Evolutionary conservation across 2,888 invertebrate species (phyloP).

Genomic region (Drosophila melanocephala): DNA sequence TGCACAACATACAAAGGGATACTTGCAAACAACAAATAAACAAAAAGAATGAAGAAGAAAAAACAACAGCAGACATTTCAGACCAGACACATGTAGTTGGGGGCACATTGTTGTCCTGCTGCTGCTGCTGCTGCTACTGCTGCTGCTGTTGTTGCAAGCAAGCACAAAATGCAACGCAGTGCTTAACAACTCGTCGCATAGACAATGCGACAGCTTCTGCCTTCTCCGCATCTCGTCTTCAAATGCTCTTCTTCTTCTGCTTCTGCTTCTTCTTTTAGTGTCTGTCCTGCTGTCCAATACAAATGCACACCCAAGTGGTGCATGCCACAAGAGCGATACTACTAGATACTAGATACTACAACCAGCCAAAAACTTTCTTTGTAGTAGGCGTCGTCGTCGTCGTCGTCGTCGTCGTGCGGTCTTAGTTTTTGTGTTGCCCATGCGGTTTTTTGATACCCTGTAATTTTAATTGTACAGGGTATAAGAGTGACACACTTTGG

Average conservation of each 20-base stretch:
- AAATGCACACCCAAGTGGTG: constrained; percentile 44
- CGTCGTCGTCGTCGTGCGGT: constrained; percentile 29
- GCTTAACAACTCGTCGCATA: constrained; percentile 60
- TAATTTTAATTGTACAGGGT: neutral
- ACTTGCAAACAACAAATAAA: constrained; percentile 15
- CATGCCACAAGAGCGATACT: constrained; percentile 35
- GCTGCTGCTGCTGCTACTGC: constrained; percentile 18
- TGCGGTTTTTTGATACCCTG: constrained; percentile 60
- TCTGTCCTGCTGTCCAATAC: constrained; percentile 36
- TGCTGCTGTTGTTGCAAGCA: constrained; percentile 37
- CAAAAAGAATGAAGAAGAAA: constrained; percentile 1
- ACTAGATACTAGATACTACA: constrained; percentile 19
- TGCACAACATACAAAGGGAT: constrained; percentile 41
- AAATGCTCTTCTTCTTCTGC: constrained; percentile 7
- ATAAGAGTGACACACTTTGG: no score
- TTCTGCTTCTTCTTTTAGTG: neutral
- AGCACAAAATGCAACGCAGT: constrained; percentile 52
- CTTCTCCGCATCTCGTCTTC: constrained; percentile 19
- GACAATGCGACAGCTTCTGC: constrained; percentile 52
- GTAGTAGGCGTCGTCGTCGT: constrained; percentile 16
- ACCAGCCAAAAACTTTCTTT: constrained; percentile 36
- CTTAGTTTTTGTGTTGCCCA: constrained; percentile 60
- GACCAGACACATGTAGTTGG: constrained; percentile 42
- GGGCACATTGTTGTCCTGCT: constrained; percentile 40
- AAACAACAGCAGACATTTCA: constrained; percentile 25